These are phyloP conservation scores for Apodemia hepburni DNA, from an alignment of 2,888 invertebrate species.

Conservation along the genomic window DNA sequence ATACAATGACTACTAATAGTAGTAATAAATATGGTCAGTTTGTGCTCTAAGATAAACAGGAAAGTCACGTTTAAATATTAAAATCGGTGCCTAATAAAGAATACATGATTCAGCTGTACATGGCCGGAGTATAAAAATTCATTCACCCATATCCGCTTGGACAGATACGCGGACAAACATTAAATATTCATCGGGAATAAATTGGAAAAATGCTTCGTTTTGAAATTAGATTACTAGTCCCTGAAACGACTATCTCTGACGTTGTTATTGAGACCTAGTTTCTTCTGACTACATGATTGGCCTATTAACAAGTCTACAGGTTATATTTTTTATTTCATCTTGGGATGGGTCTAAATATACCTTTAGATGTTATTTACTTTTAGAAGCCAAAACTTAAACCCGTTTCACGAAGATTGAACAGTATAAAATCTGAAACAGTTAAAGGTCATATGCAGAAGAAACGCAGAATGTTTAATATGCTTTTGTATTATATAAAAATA, in stretches of 20 bases:
- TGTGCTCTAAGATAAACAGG: slow-evolving; percentile 11
- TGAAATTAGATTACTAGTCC: slow-evolving; percentile 31
- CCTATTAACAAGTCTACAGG: no score
- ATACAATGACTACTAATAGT: slow-evolving; percentile 2
- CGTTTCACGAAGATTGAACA: no score
- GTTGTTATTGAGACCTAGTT: not conserved
- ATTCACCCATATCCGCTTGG: slow-evolving; percentile 28
- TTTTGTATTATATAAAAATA: no score
- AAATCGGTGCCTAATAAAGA: slow-evolving; percentile 12
- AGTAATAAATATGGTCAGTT: not conserved
- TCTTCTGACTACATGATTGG: no score
- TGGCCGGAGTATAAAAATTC: slow-evolving; percentile 29
- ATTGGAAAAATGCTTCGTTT: slow-evolving; percentile 32
- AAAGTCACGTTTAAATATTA: slow-evolving; percentile 16
- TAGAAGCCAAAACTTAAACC: no score
- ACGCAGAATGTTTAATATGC: no score
- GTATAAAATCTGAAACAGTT: no score
- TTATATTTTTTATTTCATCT: no score
- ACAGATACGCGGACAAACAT: slow-evolving; percentile 33
- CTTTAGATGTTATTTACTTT: no score
- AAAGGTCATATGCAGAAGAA: no score
- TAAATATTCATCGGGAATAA: slow-evolving; percentile 35
- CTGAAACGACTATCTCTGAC: slow-evolving; percentile 12
- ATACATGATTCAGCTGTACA: slow-evolving; percentile 21
- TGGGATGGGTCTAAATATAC: no score